These are phyloP conservation scores for Ceratosolen fusciceps DNA, from an alignment of 1,140 invertebrate genomes.

Conservation along the genomic window DNA sequence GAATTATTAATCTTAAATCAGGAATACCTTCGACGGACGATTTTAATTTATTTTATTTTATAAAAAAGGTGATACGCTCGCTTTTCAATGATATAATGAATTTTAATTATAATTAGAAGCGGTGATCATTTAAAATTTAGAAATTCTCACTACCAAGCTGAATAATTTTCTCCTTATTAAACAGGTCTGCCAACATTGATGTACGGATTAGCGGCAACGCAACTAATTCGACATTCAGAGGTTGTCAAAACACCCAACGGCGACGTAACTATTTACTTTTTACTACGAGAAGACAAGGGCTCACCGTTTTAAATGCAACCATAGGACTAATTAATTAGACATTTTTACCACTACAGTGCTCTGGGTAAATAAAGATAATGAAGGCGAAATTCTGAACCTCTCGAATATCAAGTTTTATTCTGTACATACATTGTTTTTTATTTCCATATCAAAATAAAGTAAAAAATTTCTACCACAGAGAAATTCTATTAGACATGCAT, in stretches of 20 bases:
- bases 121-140: too few species aligned
- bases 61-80: too few species aligned
- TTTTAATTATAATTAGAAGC: too few species aligned
- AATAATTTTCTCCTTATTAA: not conserved
- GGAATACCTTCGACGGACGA: too few species aligned
- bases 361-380: not conserved
- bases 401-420: not conserved
- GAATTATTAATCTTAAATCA: too few species aligned
- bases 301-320: constrained; percentile 74
- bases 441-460: not conserved
- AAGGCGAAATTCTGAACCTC: not conserved
- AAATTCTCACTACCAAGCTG: not conserved
- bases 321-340: not conserved
- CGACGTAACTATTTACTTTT: constrained; percentile 86
- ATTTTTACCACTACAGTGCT: too few species aligned
- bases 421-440: not conserved
- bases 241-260: constrained; percentile 81
- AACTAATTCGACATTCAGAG: constrained; percentile 85
- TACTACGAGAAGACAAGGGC: constrained; percentile 88
- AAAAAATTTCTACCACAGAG: not conserved
- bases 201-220: constrained; percentile 89
- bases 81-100: too few species aligned
- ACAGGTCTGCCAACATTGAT: constrained; percentile 91
- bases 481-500: not conserved
- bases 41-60: too few species aligned